These are phyloP conservation scores for Vandiemenella viatica DNA, from an alignment of 2,888 invertebrate genomes.

Conservation along the genomic window DNA sequence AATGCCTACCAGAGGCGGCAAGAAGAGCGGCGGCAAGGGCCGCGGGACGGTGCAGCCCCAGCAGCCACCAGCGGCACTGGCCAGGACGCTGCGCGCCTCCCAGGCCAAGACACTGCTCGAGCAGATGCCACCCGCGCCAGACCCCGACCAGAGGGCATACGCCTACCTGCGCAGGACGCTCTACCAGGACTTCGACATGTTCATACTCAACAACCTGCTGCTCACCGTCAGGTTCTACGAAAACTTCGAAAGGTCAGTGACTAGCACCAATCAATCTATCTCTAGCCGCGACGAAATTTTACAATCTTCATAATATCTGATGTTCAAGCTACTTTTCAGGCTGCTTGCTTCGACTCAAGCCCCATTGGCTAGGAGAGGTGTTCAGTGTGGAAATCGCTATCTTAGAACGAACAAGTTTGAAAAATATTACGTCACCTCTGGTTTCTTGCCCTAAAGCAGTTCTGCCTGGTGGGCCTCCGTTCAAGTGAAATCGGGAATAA, in stretches of 20 bases:
- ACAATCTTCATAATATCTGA: too few relatives aligned
- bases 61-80: neutral
- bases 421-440: too few relatives aligned
- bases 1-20: neutral
- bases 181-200: constrained; percentile 45
- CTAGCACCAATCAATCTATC: too few relatives aligned
- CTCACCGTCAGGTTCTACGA: constrained; percentile 64
- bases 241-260: constrained; percentile 57
- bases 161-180: constrained; percentile 42
- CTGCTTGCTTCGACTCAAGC: too few relatives aligned
- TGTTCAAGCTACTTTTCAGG: too few relatives aligned
- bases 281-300: too few relatives aligned
- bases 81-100: neutral
- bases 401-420: too few relatives aligned
- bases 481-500: too few relatives aligned
- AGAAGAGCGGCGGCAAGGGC: neutral
- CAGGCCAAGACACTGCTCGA: neutral
- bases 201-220: constrained; percentile 60
- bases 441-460: too few relatives aligned
- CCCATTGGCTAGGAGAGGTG: too few relatives aligned
- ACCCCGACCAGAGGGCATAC: constrained; percentile 33
- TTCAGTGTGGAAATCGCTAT: too few relatives aligned
- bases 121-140: neutral
- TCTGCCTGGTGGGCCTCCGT: too few relatives aligned
- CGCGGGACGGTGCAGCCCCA: neutral